Evolutionary conservation across 2,888 invertebrate species (phyloP), one percentile per base, ranked within the genome.

Genomic region (Idaea straminata): DNA sequence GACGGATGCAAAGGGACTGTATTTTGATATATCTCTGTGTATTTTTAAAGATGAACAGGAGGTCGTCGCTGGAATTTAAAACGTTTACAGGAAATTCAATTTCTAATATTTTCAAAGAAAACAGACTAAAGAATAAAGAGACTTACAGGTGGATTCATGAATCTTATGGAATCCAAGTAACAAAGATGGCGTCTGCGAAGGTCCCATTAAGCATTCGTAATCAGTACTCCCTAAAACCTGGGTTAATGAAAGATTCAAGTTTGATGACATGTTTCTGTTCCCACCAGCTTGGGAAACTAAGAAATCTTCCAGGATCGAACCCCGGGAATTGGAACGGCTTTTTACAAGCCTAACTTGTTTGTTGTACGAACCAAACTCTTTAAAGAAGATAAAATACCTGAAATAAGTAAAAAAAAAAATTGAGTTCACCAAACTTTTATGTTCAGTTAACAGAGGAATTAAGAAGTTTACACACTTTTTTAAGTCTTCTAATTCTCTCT

Each of bases 301-400:
- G 64, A 86, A 87, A 47, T 92, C 91, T 74, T 93, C 93, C 63
- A 92, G 74, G 68, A 92, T 89, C 3, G 91, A 92, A 2, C 92
- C 92, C 72, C 91, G 83, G 3, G 93, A 93, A 72, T 90, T 92
- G 2, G 92, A 91, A 13, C 92, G 85, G 76, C 89, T 89, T 73
- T 87, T 92, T 0, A 91, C 87, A 64, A 89, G 74, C 67, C 78
- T 85, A 36, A 93, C 72, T 84, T 94, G 94, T 68, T 87, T 90
- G 74, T 92, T 91, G 66, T 93, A 85, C 58, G 90, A 89, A 69
- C 93, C 93, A 68, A 94, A 89, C 76, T 94, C 94, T 80, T 92
- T 92, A 77, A 94, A 94, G 77, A 88, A 94, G 72, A 85, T 83
- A 76, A 91, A 92, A 78, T 94, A 94, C 81, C 94, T 94, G 85